Base-by-base conservation (phyloP, 2,797 vertebrate genomes). In the Clarias laeviceps region DNA sequence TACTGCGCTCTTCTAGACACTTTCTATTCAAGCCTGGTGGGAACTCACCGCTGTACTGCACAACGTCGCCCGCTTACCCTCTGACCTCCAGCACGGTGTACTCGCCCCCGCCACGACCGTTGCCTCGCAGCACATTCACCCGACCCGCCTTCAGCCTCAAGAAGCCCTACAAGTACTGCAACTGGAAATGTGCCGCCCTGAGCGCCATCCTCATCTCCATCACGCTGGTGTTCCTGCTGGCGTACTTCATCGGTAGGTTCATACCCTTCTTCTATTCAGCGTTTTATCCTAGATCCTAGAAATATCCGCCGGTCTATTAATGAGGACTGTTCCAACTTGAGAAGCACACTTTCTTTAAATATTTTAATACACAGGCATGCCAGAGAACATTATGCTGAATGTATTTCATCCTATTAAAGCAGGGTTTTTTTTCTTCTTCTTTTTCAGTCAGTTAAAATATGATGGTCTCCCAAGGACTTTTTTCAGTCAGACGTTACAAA, bases 31-130 rank as follows among this genome's bases (percentile, higher is more conserved):
- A 99, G 93, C 98, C 98, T 1, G 98, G 98, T 87, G 98, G 98
- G 89, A 98, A 97, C 40, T 99, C 98, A 82, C 98, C 98, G 0
- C 96, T 99, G 93, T 99, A 99, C 95, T 99, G 98, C 95, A 98
- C 97, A 56, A 96, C 97, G 0, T 97, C 98, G 0, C 98, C 98
- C 0, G 98, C 97, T 90, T 99, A 99, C 92, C 98, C 98, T 81
- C 92, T 99, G 96, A 99, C 98, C 2, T 99, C 98, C 93, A 99
- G 97, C 96, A 99, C 98, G 32, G 98, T 99, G 91, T 99, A 99
- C 93, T 99, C 98, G 0, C 98, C 98, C 59, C 98, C 98, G 0
- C 98, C 98, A 6, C 96, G 98, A 17, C 98, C 98, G 84, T 96
- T 99, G 89, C 98, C 98, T 62, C 96, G 98, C 82, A 97, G 96